Evolutionary conservation across 1,140 invertebrate species (phyloP).

Genomic region (Thereuonema tuberculata): DNA sequence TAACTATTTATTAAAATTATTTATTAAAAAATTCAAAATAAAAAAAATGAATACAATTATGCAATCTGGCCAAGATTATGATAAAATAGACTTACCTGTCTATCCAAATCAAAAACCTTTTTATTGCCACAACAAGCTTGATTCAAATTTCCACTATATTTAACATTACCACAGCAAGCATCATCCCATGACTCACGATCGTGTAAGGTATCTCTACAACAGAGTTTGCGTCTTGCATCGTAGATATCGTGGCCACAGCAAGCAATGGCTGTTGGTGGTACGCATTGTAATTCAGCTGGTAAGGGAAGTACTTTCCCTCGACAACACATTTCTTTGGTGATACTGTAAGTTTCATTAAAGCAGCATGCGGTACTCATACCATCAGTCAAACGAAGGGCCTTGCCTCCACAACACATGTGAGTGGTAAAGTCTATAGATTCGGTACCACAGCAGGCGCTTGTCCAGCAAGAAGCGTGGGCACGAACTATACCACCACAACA

Average conservation of each 20-base stretch:
- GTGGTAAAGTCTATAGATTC: neutral
- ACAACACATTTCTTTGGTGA: neutral
- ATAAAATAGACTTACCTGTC: neutral
- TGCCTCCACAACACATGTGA: conserved; percentile 3
- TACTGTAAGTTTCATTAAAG: neutral
- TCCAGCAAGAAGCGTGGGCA: conserved; percentile 1
- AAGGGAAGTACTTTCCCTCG: neutral
- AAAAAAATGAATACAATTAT: neutral
- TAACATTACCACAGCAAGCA: neutral
- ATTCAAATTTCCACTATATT: neutral
- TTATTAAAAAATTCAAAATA: neutral
- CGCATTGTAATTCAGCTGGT: neutral
- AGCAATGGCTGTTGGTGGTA: neutral
- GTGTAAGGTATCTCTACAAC: neutral
- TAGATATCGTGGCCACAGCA: neutral
- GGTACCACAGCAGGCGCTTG: neutral
- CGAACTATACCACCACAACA: neutral
- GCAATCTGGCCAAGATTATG: neutral
- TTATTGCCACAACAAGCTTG: neutral
- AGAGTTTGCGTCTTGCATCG: neutral
- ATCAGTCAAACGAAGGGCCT: neutral
- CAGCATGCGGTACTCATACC: neutral
- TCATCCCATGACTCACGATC: neutral
- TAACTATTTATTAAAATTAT: neutral
- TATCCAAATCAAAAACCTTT: neutral